Evolutionary conservation across 2,113 vertebrate genomes (phyloP).

Genomic region (Myotis brandtii): DNA sequence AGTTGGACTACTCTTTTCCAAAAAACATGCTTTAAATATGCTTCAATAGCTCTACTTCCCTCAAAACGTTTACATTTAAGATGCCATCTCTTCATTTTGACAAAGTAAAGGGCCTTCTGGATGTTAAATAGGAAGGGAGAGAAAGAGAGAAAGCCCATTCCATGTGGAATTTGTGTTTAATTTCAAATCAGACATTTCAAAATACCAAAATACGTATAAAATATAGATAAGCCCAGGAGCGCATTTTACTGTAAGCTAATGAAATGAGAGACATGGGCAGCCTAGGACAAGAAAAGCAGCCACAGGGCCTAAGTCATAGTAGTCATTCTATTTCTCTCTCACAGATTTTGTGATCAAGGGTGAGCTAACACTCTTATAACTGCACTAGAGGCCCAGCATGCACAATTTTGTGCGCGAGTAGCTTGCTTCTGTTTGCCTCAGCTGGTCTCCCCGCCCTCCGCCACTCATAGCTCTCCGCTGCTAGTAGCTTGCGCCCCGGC

Average conservation of each 20-base stretch:
- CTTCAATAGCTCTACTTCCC: background rate
- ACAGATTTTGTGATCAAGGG: background rate
- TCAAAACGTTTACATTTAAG: slow-evolving; percentile 13
- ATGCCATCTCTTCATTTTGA: background rate
- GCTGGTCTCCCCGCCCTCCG: too few relatives aligned
- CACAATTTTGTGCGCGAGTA: too few relatives aligned
- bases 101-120: background rate
- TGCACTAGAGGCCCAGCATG: background rate
- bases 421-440: too few relatives aligned
- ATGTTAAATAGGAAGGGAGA: background rate
- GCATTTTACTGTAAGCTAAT: background rate
- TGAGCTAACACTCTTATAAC: background rate
- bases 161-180: background rate
- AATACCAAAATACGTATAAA: background rate
- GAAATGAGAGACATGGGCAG: background rate
- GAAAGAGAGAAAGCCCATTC: background rate
- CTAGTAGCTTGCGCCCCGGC: too few relatives aligned
- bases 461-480: too few relatives aligned
- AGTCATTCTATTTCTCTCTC: background rate
- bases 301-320: background rate
- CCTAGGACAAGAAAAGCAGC: background rate
- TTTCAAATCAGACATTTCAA: background rate
- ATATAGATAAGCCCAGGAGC: background rate
- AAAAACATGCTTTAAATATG: background rate
- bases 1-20: background rate